phyloP scores from a whole-genome alignment of 2,888 invertebrate species.

The Drosophila peninsularis region DNA sequence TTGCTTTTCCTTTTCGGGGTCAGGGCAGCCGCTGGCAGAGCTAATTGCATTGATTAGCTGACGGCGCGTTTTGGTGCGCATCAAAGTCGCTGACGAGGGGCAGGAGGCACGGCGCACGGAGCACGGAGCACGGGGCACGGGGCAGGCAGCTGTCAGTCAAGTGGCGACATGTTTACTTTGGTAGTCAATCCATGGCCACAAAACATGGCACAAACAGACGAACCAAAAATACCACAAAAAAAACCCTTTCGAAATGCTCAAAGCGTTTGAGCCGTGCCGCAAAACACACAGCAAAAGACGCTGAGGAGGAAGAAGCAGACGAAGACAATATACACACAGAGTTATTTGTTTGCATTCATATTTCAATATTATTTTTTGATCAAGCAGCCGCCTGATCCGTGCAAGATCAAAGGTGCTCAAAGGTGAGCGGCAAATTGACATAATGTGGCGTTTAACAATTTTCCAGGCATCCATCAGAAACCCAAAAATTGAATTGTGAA shows the following conservation, averaged over 20 bases:
- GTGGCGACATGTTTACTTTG: slow-evolving; percentile 77
- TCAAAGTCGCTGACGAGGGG: slow-evolving; percentile 52
- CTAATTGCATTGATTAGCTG: slow-evolving; percentile 82
- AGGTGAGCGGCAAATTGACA: slow-evolving; percentile 81
- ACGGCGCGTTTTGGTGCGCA: slow-evolving; percentile 74
- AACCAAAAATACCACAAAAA: slow-evolving; percentile 11
- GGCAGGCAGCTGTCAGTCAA: slow-evolving; percentile 77
- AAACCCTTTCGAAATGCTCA: slow-evolving; percentile 66
- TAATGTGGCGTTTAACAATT: slow-evolving; percentile 84
- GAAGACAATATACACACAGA: slow-evolving; percentile 19
- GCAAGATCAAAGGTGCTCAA: slow-evolving; percentile 67
- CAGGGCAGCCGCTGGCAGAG: slow-evolving; percentile 42
- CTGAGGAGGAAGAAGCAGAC: slow-evolving; percentile 4
- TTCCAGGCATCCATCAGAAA: slow-evolving; percentile 68
- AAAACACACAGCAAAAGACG: slow-evolving; percentile 55
- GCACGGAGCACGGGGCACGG: slow-evolving; percentile 6
- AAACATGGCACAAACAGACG: slow-evolving; percentile 30
- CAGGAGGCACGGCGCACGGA: neutral
- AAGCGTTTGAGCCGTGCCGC: slow-evolving; percentile 67
- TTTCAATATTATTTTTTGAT: slow-evolving; percentile 68
- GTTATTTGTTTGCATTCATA: slow-evolving; percentile 72
- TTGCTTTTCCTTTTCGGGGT: slow-evolving; percentile 50
- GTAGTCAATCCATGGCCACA: slow-evolving; percentile 58
- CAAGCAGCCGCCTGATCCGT: slow-evolving; percentile 45
- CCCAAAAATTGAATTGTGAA: slow-evolving; percentile 9